Evolutionary conservation across 92 coral and sea anemone species (phyloP).

Genomic region (Umimayanthus chanpuru): DNA sequence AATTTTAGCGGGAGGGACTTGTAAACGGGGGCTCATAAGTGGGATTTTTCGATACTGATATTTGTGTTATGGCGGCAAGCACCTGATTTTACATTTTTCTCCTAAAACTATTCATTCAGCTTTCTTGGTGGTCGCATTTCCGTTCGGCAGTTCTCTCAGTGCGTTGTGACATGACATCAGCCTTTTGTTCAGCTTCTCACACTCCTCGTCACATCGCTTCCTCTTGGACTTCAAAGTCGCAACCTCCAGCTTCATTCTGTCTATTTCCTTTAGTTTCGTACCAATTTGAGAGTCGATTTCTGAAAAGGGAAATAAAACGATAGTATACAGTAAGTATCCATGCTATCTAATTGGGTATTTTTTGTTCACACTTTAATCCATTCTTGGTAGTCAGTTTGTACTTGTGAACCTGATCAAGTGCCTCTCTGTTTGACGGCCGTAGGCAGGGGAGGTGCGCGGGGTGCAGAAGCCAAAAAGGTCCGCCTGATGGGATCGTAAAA

Average conservation of each 20-base stretch:
- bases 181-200: slow-evolving; percentile 83
- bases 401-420: background rate
- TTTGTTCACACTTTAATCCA: background rate
- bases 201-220: slow-evolving; percentile 90
- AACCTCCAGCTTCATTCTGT: slow-evolving; percentile 93
- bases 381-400: background rate
- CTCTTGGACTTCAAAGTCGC: slow-evolving; percentile 76
- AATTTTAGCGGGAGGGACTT: too few species aligned
- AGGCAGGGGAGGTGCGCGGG: too few species aligned
- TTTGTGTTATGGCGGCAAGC: too few species aligned
- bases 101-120: background rate
- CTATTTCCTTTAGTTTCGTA: slow-evolving; percentile 89
- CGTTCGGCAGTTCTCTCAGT: slow-evolving; percentile 82
- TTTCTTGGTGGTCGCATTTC: slow-evolving; percentile 1
- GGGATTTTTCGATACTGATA: too few species aligned
- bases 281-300: slow-evolving; percentile 88
- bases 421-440: background rate
- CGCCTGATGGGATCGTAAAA: too few species aligned
- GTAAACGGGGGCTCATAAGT: too few species aligned
- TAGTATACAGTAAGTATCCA: too few species aligned
- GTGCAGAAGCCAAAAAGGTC: too few species aligned
- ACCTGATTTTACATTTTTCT: background rate
- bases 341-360: too few species aligned
- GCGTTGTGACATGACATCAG: slow-evolving; percentile 90
- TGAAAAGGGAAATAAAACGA: background rate